A percentile compares a stretch with the other conserved stretches of the same genome.
These are phyloP conservation scores for Sipha maydis DNA, from an alignment of 2,888 invertebrate species.

Conservation along the genomic window DNA sequence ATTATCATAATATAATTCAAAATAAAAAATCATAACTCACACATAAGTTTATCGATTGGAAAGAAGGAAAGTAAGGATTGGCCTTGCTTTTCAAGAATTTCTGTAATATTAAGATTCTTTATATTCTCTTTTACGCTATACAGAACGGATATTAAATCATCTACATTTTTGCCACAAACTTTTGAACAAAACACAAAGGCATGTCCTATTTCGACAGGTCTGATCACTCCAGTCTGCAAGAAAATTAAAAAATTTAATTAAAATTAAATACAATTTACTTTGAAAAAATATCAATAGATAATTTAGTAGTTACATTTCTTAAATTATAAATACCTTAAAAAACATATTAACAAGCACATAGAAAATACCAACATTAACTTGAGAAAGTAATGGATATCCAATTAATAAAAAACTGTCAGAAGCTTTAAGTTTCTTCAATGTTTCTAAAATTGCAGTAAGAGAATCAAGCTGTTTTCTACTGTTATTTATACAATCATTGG, in stretches of 20 bases:
- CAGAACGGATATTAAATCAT: conserved; percentile 40
- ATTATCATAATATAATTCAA: too few species aligned
- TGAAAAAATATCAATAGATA: background rate
- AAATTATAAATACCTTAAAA: conserved; percentile 67
- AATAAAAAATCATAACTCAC: conserved; percentile 10
- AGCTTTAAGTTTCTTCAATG: conserved; percentile 29
- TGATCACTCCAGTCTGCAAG: conserved; percentile 38
- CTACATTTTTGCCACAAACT: background rate
- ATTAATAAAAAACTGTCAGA: conserved; percentile 63
- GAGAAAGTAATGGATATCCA: conserved; percentile 73
- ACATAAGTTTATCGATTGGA: conserved; percentile 43
- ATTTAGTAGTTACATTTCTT: background rate
- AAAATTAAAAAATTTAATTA: background rate
- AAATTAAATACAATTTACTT: background rate
- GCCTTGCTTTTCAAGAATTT: conserved; percentile 47
- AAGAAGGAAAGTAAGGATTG: conserved; percentile 50
- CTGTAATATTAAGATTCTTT: conserved; percentile 47
- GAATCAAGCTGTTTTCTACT: conserved; percentile 49
- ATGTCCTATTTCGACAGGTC: conserved; percentile 55
- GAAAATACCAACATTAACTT: conserved; percentile 75
- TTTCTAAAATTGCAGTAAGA: conserved; percentile 17
- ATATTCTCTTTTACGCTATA: conserved; percentile 30
- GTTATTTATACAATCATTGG: conserved; percentile 43
- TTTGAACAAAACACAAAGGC: conserved; percentile 51
- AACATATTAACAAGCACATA: conserved; percentile 72